phyloP scores from a whole-genome alignment of 2,797 vertebrate species.

The Leuciscus waleckii region DNA sequence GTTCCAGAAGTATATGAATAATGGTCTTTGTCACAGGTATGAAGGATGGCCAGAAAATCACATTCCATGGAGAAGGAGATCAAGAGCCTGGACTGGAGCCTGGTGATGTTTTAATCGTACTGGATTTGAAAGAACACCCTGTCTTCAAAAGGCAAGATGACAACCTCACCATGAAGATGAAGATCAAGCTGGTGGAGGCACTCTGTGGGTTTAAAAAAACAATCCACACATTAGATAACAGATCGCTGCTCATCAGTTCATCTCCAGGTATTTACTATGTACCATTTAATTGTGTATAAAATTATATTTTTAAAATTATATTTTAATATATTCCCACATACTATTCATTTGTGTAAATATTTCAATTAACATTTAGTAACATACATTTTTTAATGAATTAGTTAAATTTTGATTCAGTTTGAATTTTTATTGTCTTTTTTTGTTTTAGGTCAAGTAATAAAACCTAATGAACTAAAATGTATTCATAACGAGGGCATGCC shows the following conservation, averaged over 20 bases:
- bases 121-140: conserved; percentile 92
- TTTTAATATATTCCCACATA: neutral
- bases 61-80: conserved; percentile 94
- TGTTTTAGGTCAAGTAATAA: conserved; percentile 88
- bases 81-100: conserved; percentile 96
- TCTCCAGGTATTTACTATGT: conserved; percentile 79
- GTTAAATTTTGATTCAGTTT: neutral
- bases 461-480: conserved; percentile 83
- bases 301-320: neutral
- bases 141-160: conserved; percentile 87
- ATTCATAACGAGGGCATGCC: conserved; percentile 93
- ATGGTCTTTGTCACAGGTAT: conserved; percentile 81
- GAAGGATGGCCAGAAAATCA: conserved; percentile 94
- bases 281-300: neutral
- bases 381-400: neutral
- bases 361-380: neutral
- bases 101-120: conserved; percentile 91
- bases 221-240: conserved; percentile 86
- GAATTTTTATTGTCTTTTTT: neutral
- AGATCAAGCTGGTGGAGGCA: conserved; percentile 89
- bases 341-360: neutral
- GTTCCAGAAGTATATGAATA: neutral
- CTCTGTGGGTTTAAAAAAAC: conserved; percentile 93
- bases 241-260: conserved; percentile 84
- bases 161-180: conserved; percentile 88